A percentile compares a stretch with the other conserved stretches of the same genome.
These are phyloP conservation scores for Cryptoblepharus egeriae DNA, from an alignment of 2,797 vertebrate genomes.

Conservation along the genomic window DNA sequence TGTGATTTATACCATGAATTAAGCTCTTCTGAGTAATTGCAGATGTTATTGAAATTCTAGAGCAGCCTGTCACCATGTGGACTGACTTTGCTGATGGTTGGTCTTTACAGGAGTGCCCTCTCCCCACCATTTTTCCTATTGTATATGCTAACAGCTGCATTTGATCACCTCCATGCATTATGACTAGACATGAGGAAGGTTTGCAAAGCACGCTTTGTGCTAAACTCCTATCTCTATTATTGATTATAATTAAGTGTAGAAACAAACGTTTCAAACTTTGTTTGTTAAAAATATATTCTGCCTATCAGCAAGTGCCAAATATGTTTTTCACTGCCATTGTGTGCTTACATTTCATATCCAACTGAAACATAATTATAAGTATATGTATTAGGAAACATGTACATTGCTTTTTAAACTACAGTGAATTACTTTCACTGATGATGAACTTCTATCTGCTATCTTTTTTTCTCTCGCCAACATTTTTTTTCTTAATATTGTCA, in stretches of 20 bases:
- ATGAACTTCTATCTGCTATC: too few relatives aligned
- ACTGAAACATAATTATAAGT: too few relatives aligned
- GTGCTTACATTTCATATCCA: too few relatives aligned
- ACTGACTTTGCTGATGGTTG: constrained; percentile 17
- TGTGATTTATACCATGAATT: constrained; percentile 49
- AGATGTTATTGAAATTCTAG: constrained; percentile 49
- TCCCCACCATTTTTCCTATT: constrained; percentile 7
- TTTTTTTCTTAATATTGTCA: too few relatives aligned
- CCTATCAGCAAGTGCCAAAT: background rate
- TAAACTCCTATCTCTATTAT: background rate
- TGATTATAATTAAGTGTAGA: background rate
- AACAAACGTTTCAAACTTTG: background rate
- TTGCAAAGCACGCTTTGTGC: background rate
- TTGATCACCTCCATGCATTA: constrained; percentile 52
- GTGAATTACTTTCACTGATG: too few relatives aligned
- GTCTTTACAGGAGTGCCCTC: background rate
- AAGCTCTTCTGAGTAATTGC: constrained; percentile 51
- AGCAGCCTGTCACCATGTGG: background rate
- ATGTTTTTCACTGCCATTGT: background rate
- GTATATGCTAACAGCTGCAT: background rate
- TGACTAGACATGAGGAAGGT: background rate
- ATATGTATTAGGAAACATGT: too few relatives aligned
- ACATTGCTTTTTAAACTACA: too few relatives aligned
- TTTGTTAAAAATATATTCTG: background rate
- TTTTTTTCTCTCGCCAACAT: too few relatives aligned